Percentiles rank a stretch among this genome's conserved stretches.
These are phyloP conservation scores for Sterna hirundo DNA, from an alignment of 2,113 vertebrate genomes.

Conservation along the genomic window DNA sequence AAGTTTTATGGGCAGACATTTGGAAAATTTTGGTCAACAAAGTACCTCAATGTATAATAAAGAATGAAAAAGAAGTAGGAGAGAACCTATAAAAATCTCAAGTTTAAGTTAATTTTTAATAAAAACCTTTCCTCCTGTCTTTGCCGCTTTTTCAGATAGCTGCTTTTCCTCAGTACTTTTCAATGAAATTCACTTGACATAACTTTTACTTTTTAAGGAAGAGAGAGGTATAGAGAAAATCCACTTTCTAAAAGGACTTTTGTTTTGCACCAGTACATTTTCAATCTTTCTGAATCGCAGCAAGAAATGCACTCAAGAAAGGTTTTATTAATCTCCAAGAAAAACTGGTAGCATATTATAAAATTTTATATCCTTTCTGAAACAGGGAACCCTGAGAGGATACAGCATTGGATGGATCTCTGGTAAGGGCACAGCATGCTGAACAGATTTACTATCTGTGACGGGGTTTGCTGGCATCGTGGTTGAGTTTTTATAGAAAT, in stretches of 20 bases:
- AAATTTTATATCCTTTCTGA: not conserved
- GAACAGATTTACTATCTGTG: not conserved
- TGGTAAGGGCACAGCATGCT: not conserved
- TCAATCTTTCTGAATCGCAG: not conserved
- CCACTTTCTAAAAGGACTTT: not conserved
- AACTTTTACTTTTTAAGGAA: not conserved
- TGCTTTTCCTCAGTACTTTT: not conserved
- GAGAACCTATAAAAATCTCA: not conserved
- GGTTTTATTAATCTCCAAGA: not conserved
- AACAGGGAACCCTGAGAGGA: not conserved
- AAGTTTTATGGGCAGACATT: not conserved
- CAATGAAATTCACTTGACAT: not conserved
- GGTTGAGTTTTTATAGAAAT: not conserved
- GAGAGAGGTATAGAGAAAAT: not conserved
- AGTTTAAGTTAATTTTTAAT: not conserved
- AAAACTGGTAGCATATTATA: not conserved
- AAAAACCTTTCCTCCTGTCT: not conserved
- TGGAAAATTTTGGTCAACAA: not conserved
- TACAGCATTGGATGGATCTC: not conserved
- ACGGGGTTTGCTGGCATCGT: not conserved
- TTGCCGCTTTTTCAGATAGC: not conserved
- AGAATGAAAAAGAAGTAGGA: not conserved
- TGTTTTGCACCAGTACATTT: not conserved
- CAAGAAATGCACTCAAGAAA: not conserved
- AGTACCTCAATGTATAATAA: not conserved